Evolutionary conservation across 2,888 invertebrate species (phyloP).

Genomic region (Rotaria sp.): DNA sequence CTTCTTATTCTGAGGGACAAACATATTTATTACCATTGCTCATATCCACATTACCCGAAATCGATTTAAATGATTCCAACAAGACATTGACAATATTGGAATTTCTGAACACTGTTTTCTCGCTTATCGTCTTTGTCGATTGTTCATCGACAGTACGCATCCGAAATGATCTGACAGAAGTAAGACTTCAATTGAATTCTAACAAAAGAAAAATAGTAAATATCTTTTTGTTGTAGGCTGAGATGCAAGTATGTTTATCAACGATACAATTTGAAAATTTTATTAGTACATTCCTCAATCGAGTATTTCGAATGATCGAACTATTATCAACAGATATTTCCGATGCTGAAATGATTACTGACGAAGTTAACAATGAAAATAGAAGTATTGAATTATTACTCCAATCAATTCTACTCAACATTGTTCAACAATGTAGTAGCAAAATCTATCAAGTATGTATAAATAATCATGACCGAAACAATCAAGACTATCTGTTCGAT

Average conservation of each 20-base stretch:
- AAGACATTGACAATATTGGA: slow-evolving; percentile 65
- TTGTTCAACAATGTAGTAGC: background rate
- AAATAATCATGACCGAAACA: too few relatives aligned
- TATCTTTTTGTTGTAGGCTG: slow-evolving; percentile 56
- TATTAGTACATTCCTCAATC: slow-evolving; percentile 65
- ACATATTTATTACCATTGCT: slow-evolving; percentile 71
- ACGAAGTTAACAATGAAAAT: background rate
- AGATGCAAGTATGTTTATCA: slow-evolving; percentile 66
- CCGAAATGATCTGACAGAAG: slow-evolving; percentile 66
- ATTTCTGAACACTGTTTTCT: slow-evolving; percentile 64
- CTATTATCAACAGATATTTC: slow-evolving; percentile 16
- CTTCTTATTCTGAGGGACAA: slow-evolving; percentile 63
- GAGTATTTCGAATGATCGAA: slow-evolving; percentile 29
- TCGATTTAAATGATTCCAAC: slow-evolving; percentile 77
- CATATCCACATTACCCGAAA: slow-evolving; percentile 72
- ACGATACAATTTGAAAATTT: slow-evolving; percentile 82
- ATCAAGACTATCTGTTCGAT: too few relatives aligned
- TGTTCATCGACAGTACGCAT: slow-evolving; percentile 70
- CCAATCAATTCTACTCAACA: background rate
- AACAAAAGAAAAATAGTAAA: background rate
- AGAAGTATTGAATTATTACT: too few relatives aligned
- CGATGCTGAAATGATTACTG: background rate
- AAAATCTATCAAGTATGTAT: background rate
- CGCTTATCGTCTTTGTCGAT: slow-evolving; percentile 73
- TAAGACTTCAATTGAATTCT: background rate